These are phyloP conservation scores for Hirtodrosophila histrioides DNA, from an alignment of 2,888 invertebrate species.

Conservation along the genomic window DNA sequence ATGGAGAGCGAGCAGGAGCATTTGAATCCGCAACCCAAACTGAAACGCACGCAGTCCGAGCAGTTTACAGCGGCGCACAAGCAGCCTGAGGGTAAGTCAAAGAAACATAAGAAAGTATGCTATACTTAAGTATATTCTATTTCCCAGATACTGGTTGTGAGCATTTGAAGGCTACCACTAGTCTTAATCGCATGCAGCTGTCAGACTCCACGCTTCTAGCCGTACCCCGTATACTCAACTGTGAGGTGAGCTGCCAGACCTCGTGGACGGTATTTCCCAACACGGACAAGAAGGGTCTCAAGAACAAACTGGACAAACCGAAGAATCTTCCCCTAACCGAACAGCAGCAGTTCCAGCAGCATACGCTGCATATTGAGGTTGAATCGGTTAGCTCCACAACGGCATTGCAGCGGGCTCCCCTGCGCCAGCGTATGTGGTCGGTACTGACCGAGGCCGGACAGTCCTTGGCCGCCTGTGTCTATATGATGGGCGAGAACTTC, in stretches of 20 bases:
- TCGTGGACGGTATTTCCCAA: conserved; percentile 1
- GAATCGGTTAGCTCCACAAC: conserved; percentile 60
- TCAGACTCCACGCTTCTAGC: conserved; percentile 47
- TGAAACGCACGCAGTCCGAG: conserved; percentile 54
- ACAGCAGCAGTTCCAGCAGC: conserved; percentile 31
- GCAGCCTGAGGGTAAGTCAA: conserved; percentile 30
- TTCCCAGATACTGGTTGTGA: conserved; percentile 23
- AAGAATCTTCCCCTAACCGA: not conserved
- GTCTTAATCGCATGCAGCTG: conserved; percentile 35
- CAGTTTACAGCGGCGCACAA: conserved; percentile 15
- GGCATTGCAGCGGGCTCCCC: conserved; percentile 56
- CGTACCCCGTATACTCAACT: conserved; percentile 19
- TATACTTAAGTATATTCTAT: not conserved
- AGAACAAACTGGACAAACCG: not conserved
- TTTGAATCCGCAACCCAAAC: conserved; percentile 11
- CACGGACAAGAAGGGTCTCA: not conserved
- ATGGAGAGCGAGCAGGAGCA: conserved; percentile 27
- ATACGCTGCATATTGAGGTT: conserved; percentile 73
- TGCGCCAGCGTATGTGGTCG: conserved; percentile 60
- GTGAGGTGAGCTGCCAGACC: conserved; percentile 55
- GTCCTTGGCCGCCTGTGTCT: conserved; percentile 46
- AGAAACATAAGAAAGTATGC: not conserved
- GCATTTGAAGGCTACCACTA: conserved; percentile 23
- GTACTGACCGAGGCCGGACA: conserved; percentile 54
- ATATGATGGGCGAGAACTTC: conserved; percentile 70